phyloP scores from a whole-genome alignment of 2,797 vertebrate genomes.

The Eurystomus glaucurus region DNA sequence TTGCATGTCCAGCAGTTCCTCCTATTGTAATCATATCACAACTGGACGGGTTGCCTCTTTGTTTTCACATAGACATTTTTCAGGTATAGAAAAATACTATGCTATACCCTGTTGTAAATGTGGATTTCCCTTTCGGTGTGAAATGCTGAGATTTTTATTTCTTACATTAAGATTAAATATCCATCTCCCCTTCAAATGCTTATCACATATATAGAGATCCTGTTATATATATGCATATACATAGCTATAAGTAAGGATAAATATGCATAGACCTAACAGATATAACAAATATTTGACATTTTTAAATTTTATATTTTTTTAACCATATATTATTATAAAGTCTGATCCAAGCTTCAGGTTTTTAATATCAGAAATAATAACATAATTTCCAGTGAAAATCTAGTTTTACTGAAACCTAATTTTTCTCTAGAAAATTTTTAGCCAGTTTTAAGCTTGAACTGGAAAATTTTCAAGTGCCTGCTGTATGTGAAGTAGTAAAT shows the following conservation, averaged over 20 bases:
- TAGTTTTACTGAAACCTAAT: neutral
- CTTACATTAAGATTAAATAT: neutral
- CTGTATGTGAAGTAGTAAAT: neutral
- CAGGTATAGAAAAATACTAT: neutral
- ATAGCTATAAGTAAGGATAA: rapidly evolving
- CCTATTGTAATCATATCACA: neutral
- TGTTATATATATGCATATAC: neutral
- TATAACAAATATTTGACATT: neutral
- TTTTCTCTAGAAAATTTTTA: neutral
- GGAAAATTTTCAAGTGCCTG: neutral
- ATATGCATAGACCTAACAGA: neutral
- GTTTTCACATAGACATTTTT: neutral
- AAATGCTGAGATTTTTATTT: neutral
- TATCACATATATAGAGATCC: neutral
- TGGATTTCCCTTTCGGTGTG: neutral
- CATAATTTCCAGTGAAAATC: neutral
- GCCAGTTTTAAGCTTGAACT: neutral
- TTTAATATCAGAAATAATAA: neutral
- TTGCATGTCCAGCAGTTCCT: neutral
- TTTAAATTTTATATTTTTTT: neutral
- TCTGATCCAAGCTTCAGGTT: neutral
- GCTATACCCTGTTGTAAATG: neutral
- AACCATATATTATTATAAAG: neutral
- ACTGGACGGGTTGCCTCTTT: neutral
- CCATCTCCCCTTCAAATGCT: rapidly evolving